Base-by-base conservation (phyloP, 2,797 vertebrate species). In the Tadarida brasiliensis region DNA sequence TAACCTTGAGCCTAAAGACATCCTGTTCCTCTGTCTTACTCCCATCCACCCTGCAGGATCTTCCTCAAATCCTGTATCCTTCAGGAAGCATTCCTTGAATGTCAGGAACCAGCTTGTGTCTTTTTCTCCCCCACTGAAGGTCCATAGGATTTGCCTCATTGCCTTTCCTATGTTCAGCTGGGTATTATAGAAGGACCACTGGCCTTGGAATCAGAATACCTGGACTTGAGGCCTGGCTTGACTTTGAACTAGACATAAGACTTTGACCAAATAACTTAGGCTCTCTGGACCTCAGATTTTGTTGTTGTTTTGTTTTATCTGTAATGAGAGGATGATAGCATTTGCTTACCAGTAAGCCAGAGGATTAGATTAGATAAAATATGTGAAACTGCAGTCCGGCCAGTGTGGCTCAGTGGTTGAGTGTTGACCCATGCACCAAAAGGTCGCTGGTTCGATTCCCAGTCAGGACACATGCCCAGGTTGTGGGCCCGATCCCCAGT, bases 301-400 rank as follows among this genome's bases (percentile, higher is more conserved):
- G 22, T 39, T 24, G 22, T 19, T 73, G 24, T 61, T 91, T 94
- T 4, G 63, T 15, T 92, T 91, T 81, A 54, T 83, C 70, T 71
- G 11, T 91, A 89, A 63, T 49, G n/a, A 91, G 39, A 73, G 19
- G 49, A 68, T 81, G 73, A 65, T 54, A 61, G 26, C 26, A 68
- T 24, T 85, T 85, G 71, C 81, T 88, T 85, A 33, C 51, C 82
- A 90, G 87, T 90, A 90, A 92, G 30, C 15, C 9, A 54, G 80
- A 92, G 15, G 30, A 78, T 90, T 90, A 92, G 95, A 95, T 95
- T 68, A 94, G 87, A 73, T 94, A 71, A 87, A 94, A 73, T 68
- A 93, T n/a, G 0, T 80, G n/a, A n/a, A n/a, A n/a, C n/a, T n/a
- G n/a, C n/a, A n/a, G n/a, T n/a, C n/a, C n/a, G n/a, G n/a, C n/a